phyloP scores from a whole-genome alignment of 2,113 vertebrate species.

The Meriones unguiculatus region DNA sequence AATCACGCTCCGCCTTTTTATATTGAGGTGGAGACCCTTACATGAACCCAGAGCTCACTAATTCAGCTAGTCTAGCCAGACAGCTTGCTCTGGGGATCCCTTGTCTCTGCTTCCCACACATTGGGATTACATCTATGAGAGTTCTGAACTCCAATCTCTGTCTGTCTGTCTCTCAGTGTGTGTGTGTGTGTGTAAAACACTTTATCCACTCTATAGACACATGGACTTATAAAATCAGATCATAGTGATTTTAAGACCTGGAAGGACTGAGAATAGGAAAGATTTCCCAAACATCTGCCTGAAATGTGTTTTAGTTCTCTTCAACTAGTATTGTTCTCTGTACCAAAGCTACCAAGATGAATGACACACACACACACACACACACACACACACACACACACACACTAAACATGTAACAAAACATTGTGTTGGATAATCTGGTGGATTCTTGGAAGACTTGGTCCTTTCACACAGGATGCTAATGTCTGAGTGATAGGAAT shows the following conservation, averaged over 20 bases:
- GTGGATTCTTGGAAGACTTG: not conserved
- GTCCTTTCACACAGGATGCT: not conserved
- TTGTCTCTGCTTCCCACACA: not conserved
- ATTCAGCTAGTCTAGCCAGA: not conserved
- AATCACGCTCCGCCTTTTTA: not conserved
- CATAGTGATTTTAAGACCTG: not conserved
- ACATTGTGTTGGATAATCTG: not conserved
- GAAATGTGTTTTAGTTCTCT: constrained; percentile 14
- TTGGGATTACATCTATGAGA: not conserved
- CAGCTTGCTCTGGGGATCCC: not conserved
- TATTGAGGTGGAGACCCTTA: not conserved
- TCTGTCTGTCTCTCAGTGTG: too few relatives aligned
- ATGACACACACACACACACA: not conserved
- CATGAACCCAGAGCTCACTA: not conserved
- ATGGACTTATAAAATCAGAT: not conserved
- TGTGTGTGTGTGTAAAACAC: not conserved
- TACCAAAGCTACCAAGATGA: not conserved
- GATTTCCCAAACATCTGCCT: not conserved
- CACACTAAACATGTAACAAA: not conserved
- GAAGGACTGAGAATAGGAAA: not conserved
- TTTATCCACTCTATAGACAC: not conserved
- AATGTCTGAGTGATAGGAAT: not conserved
- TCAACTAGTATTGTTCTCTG: not conserved
- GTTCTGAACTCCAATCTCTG: not conserved
- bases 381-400: too few relatives aligned